Evolutionary conservation across 2,888 invertebrate species (phyloP), one percentile per base, ranked within the genome.

Genomic region (Cephalotes varians): DNA sequence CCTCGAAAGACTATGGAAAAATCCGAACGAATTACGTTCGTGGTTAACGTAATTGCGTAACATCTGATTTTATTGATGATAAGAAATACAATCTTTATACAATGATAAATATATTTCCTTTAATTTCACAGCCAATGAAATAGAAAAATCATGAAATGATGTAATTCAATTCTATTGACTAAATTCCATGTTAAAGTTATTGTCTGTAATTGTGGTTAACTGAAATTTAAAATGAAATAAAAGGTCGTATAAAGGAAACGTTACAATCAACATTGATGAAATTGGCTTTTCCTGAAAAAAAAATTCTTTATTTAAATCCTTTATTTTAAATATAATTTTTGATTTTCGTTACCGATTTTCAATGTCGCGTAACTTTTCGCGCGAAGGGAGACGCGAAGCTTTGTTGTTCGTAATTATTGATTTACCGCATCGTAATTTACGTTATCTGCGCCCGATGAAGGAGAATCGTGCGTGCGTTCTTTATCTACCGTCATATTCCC

Each of bases 401-500:
- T 28, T 54, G 54, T 44, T 54, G 21, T 44, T 71, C 3, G 3
- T 79, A 77, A 79, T 72, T 72, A 79, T 72, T 79, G 56, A 79
- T 79, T 72, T 72, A 79, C 34, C 21, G 25, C 34, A 44, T 34
- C 56, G 56, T 56, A 79, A 72, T 79, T 79, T 73, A 77, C 25
- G 21, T 72, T 71, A 77, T 79, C 56, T 34, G 4, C 25, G 25
- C 12, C 31, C 34, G 56, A 44, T 73, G 73, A 79, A 56, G 77
- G 44, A 79, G 77, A 79, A 79, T 44, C 56, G 73, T 72, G 18
- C 25, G 21, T 37, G 37, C 31, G 72, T 79, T 79, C 77, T 79
- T 79, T 79, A 79, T 79, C 73, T 79, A 31, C 73, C 56, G 73
- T 56, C 77, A 62, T 44, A 73, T 56, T 28, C 28, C 51, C 72